These are phyloP conservation scores for Saimiri boliviensis DNA, from an alignment of 2,113 vertebrate genomes.

Conservation along the genomic window DNA sequence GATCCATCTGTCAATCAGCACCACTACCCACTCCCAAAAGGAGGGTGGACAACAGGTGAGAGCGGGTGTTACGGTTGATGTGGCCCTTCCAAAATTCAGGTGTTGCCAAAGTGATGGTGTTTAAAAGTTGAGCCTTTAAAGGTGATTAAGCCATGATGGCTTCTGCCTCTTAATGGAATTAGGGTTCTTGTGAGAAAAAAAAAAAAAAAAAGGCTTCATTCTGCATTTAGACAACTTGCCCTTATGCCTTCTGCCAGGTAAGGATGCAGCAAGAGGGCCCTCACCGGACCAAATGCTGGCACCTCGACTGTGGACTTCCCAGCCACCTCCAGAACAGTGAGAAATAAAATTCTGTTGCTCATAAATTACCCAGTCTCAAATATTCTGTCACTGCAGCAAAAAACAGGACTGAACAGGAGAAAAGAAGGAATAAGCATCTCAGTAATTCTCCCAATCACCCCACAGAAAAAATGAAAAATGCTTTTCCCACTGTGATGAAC, in stretches of 20 bases:
- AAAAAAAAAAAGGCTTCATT: not conserved
- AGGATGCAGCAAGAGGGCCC: not conserved
- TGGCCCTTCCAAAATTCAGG: not conserved
- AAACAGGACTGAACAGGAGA: not conserved
- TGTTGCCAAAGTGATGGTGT: not conserved
- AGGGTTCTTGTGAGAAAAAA: not conserved
- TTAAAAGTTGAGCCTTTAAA: not conserved
- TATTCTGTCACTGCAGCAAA: not conserved
- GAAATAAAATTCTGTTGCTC: not conserved
- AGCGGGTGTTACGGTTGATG: not conserved
- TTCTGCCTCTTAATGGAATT: not conserved
- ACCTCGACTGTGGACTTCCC: not conserved
- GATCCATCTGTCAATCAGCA: not conserved
- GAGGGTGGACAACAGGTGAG: not conserved
- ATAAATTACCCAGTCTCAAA: not conserved
- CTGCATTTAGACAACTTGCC: not conserved
- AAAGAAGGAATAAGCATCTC: not conserved
- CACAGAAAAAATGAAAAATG: not conserved
- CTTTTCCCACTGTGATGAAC: rapidly evolving
- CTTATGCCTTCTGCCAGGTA: not conserved
- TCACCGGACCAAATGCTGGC: not conserved
- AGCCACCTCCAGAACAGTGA: not conserved
- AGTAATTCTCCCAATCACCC: not conserved
- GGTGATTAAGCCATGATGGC: not conserved
- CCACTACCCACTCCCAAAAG: not conserved